Percentiles rank a stretch among this genome's conserved stretches.
Conservation (phyloP, 2,797 vertebrate genomes). For the Melanotaenia maccullochi region DNA sequence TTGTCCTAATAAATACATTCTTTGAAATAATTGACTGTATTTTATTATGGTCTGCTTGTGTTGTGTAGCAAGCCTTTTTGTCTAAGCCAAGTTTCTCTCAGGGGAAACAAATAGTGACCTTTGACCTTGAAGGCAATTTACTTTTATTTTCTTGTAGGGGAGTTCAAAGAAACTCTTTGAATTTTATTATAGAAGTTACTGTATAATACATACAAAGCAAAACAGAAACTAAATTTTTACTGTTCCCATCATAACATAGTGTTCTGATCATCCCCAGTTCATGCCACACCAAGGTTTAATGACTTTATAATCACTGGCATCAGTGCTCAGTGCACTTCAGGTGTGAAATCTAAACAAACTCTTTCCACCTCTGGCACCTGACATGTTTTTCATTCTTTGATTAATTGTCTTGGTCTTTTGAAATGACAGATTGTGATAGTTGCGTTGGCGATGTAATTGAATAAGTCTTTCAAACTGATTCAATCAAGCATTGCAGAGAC, state of each 20-base stretch:
- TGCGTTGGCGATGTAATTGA: neutral
- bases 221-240: neutral
- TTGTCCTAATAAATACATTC: too few relatives aligned
- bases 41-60: too few relatives aligned
- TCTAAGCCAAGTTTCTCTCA: too few relatives aligned
- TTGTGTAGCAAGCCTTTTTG: too few relatives aligned
- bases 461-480: neutral
- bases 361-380: neutral
- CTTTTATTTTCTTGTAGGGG: too few relatives aligned
- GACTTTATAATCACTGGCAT: neutral
- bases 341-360: conserved; percentile 19
- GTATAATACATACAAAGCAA: neutral
- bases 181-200: neutral
- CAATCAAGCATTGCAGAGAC: neutral
- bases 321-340: neutral
- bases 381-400: conserved; percentile 7
- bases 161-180: neutral
- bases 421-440: neutral
- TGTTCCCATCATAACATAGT: too few relatives aligned
- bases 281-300: too few relatives aligned
- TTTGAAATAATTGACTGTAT: too few relatives aligned
- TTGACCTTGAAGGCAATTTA: too few relatives aligned
- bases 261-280: neutral
- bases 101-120: too few relatives aligned
- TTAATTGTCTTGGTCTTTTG: conserved; percentile 12